A percentile compares a stretch with the other conserved stretches of the same genome.
phyloP scores from a whole-genome alignment of 1,140 invertebrate genomes.

The Brachionus paranguensis region DNA sequence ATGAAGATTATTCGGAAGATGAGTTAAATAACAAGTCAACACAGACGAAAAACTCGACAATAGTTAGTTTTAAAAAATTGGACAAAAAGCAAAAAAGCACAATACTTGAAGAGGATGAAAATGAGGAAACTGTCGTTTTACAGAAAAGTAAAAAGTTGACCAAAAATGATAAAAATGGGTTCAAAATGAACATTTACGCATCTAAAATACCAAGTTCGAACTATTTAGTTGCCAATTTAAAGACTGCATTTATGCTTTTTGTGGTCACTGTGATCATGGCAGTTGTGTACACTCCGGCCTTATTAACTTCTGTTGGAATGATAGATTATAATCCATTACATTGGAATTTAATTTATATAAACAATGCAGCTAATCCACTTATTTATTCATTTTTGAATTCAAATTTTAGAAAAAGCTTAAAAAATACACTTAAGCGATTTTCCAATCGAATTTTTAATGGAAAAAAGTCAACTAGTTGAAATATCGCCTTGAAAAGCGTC shows the following conservation, averaged over 20 bases:
- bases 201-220: background rate
- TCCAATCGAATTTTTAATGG: background rate
- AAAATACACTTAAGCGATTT: background rate
- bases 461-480: background rate
- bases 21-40: conserved; percentile 15
- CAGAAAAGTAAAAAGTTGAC: background rate
- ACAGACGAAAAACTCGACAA: background rate
- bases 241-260: conserved; percentile 37
- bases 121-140: background rate
- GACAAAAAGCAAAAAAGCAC: background rate
- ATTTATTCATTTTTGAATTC: conserved; percentile 39
- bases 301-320: conserved; percentile 3
- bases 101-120: background rate
- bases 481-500: background rate
- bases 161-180: background rate
- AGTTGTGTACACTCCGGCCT: conserved; percentile 19
- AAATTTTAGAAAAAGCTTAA: conserved; percentile 34
- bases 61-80: background rate
- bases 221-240: conserved; percentile 6
- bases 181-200: background rate
- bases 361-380: conserved; percentile 37
- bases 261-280: conserved; percentile 35
- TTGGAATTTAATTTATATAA: conserved; percentile 38
- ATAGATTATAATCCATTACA: conserved; percentile 23
- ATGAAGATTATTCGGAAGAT: background rate